These are phyloP conservation scores for Pachyramphus minor DNA, from an alignment of 2,113 vertebrate species.

Conservation along the genomic window DNA sequence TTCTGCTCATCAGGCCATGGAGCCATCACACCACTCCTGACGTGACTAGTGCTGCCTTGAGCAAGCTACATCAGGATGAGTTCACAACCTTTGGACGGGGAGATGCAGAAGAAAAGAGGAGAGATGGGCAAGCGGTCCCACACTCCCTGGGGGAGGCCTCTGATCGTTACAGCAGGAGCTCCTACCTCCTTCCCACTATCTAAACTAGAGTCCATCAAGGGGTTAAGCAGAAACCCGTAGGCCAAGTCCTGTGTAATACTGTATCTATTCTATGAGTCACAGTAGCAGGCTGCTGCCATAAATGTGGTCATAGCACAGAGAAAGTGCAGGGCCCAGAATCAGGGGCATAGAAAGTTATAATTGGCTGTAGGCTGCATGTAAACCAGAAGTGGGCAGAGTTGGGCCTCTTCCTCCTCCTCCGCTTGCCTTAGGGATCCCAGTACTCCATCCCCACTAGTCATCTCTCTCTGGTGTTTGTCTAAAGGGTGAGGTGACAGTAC, in stretches of 20 bases:
- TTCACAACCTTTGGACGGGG: not conserved
- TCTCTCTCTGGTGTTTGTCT: not conserved
- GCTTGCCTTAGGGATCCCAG: not conserved
- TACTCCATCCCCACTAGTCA: not conserved
- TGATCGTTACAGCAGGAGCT: not conserved
- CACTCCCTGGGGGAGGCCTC: not conserved
- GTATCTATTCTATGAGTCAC: not conserved
- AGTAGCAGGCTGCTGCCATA: not conserved
- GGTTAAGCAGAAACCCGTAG: not conserved
- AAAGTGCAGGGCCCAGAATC: not conserved
- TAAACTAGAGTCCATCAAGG: not conserved
- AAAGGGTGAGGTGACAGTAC: not conserved
- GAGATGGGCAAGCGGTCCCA: fast-evolving
- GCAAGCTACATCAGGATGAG: not conserved
- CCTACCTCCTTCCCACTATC: not conserved
- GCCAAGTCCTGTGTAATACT: not conserved
- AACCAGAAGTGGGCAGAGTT: not conserved
- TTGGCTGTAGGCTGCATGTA: not conserved
- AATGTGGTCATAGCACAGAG: not conserved
- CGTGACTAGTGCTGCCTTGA: not conserved
- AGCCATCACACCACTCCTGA: not conserved
- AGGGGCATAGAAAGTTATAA: not conserved
- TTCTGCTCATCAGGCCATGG: not conserved
- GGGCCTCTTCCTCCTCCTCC: not conserved
- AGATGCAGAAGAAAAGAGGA: not conserved